Percentiles rank a stretch among this genome's conserved stretches.
phyloP scores from a whole-genome alignment of 2,113 vertebrate genomes.

The Epinephelus fuscoguttatus region DNA sequence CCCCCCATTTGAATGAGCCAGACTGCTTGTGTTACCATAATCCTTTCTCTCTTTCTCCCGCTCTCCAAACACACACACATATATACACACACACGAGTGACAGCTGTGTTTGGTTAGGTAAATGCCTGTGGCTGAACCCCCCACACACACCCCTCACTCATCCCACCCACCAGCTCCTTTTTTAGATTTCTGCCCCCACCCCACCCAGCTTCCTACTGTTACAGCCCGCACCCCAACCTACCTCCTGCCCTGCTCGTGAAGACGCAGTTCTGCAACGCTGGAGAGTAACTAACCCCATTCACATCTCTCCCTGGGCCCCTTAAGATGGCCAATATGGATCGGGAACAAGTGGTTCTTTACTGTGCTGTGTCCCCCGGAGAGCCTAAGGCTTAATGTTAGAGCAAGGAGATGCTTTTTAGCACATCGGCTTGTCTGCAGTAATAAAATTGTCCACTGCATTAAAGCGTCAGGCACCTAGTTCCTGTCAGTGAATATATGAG shows the following conservation, averaged over 20 bases:
- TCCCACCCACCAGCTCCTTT: constrained; percentile 64
- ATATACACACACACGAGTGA: constrained; percentile 48
- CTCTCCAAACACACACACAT: constrained; percentile 46
- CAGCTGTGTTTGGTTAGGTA: constrained; percentile 86
- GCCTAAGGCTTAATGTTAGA: constrained; percentile 33
- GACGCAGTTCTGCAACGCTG: constrained; percentile 32
- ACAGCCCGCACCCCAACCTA: constrained; percentile 33
- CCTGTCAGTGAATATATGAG: constrained; percentile 45
- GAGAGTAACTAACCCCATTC: constrained; percentile 35
- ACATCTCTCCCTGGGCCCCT: constrained; percentile 57
- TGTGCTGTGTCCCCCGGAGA: constrained; percentile 44
- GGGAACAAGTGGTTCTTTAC: constrained; percentile 60
- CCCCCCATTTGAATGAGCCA: constrained; percentile 75
- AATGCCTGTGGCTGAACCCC: constrained; percentile 74
- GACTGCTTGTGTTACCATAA: constrained; percentile 79
- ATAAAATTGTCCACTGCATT: constrained; percentile 70
- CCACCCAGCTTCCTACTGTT: constrained; percentile 55
- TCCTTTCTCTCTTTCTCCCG: constrained; percentile 71
- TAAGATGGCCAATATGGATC: constrained; percentile 61
- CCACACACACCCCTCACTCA: neutral
- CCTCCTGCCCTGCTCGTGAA: constrained; percentile 31
- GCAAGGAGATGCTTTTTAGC: constrained; percentile 65
- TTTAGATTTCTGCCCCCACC: constrained; percentile 46
- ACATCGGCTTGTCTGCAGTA: constrained; percentile 47
- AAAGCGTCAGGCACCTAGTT: constrained; percentile 49